Conservation (phyloP, 2,113 vertebrate genomes). For the Raphicerus campestris region DNA sequence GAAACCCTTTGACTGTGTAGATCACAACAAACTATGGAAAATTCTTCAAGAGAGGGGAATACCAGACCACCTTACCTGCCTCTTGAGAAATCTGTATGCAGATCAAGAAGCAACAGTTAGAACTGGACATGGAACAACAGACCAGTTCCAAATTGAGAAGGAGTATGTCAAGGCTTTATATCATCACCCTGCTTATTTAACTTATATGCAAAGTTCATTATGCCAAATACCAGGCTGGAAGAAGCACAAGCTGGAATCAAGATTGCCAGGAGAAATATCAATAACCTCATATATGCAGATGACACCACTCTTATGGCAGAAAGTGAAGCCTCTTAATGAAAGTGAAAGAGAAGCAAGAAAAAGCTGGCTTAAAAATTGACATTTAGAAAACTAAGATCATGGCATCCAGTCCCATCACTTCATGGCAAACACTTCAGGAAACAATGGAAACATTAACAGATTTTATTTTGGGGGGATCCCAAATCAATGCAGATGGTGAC, state of each 20-base stretch:
- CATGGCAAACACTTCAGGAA: not conserved
- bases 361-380: not conserved
- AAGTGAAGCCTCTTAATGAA: not conserved
- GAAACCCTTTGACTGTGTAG: not conserved
- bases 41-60: not conserved
- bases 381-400: not conserved
- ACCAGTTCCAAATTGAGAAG: not conserved
- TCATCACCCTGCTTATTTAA: not conserved
- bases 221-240: not conserved
- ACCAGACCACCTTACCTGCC: not conserved
- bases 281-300: not conserved
- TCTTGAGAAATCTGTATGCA: not conserved
- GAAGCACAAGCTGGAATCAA: not conserved
- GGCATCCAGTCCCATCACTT: not conserved
- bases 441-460: not conserved
- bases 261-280: not conserved
- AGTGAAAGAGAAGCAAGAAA: not conserved
- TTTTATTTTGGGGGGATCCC: fast-evolving
- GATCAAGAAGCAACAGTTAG: not conserved
- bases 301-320: not conserved
- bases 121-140: not conserved
- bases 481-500: not conserved
- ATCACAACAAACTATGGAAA: not conserved
- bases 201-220: not conserved
- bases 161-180: not conserved